Conservation (phyloP, 1,140 invertebrate genomes). For the Asobara japonica region DNA sequence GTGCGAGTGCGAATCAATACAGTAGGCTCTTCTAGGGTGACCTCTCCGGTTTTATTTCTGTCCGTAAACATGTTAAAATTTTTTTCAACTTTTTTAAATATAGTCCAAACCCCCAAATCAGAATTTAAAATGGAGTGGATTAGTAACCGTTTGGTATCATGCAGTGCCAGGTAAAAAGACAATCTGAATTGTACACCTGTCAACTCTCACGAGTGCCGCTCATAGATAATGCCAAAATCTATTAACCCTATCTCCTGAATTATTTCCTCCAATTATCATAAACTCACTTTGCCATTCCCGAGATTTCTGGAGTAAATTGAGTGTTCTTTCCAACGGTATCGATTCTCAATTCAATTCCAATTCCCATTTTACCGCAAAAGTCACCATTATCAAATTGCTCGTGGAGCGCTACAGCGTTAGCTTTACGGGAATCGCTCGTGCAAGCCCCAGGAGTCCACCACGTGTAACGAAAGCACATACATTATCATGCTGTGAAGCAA, state of each 20-base stretch:
- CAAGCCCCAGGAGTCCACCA: constrained; percentile 77
- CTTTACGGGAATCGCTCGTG: constrained; percentile 79
- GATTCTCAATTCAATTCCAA: constrained; percentile 47
- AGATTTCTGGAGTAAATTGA: constrained; percentile 29
- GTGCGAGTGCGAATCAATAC: too few relatives aligned
- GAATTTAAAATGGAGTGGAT: background rate
- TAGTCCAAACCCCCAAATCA: background rate
- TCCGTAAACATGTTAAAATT: too few relatives aligned
- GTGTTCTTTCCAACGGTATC: constrained; percentile 31
- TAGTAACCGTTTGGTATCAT: background rate
- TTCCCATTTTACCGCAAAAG: constrained; percentile 45
- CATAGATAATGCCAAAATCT: background rate
- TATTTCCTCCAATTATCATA: background rate
- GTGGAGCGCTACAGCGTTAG: constrained; percentile 78
- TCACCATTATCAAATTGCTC: constrained; percentile 74
- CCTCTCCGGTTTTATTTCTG: too few relatives aligned
- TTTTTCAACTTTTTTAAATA: too few relatives aligned
- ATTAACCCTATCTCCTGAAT: background rate
- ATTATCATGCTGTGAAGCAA: constrained; percentile 53
- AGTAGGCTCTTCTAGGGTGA: too few relatives aligned
- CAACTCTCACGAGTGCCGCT: background rate
- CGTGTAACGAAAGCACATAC: constrained; percentile 76
- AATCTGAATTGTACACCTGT: background rate
- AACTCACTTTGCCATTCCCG: background rate
- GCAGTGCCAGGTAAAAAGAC: background rate